These are phyloP conservation scores for Sphaerophoria rueppellii DNA, from an alignment of 2,888 invertebrate species.

Conservation along the genomic window DNA sequence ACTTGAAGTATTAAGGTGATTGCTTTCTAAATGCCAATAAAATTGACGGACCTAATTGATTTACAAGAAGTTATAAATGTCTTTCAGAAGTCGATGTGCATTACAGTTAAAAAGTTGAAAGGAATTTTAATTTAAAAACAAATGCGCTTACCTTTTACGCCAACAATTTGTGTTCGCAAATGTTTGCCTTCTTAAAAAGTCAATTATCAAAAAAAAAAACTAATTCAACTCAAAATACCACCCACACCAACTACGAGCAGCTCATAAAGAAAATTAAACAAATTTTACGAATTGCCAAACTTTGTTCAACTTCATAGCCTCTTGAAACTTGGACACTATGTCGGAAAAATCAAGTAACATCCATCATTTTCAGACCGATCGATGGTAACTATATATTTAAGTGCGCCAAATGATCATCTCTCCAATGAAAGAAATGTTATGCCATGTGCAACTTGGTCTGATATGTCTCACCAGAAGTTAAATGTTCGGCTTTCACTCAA, in stretches of 20 bases:
- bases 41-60: too few species aligned
- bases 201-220: neutral
- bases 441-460: neutral
- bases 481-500: slow-evolving; percentile 63
- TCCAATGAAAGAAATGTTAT: slow-evolving; percentile 1
- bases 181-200: too few species aligned
- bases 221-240: neutral
- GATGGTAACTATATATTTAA: slow-evolving; percentile 20
- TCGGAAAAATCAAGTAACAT: slow-evolving; percentile 28
- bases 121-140: too few species aligned
- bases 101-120: too few species aligned
- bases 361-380: slow-evolving; percentile 48
- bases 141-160: too few species aligned
- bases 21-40: too few species aligned
- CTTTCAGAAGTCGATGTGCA: too few species aligned
- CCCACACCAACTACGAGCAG: neutral
- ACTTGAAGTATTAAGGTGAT: too few species aligned
- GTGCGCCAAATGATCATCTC: slow-evolving; percentile 25
- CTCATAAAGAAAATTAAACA: slow-evolving; percentile 5
- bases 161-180: too few species aligned
- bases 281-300: slow-evolving; percentile 28
- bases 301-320: slow-evolving; percentile 47
- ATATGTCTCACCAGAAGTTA: slow-evolving; percentile 29
- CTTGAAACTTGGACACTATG: neutral
- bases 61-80: too few species aligned